A percentile compares a stretch with the other conserved stretches of the same genome.
Conservation (phyloP, 30 jellyfish, hydroid and myxozoan species). For the Pelagia noctiluca region DNA sequence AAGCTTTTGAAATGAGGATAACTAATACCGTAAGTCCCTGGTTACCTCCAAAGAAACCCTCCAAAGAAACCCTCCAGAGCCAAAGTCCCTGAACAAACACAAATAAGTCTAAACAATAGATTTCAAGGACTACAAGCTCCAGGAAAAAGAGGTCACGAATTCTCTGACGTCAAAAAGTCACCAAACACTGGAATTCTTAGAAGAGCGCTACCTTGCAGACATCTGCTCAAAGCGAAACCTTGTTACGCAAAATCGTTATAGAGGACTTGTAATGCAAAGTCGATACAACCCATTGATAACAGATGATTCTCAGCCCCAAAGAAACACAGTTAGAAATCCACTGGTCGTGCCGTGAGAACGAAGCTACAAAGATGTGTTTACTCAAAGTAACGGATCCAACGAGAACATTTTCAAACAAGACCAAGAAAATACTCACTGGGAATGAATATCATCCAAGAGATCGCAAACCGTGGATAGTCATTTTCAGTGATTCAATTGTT, state of each 20-base stretch:
- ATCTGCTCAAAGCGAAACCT: neutral
- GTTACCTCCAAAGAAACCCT: neutral
- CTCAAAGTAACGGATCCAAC: constrained; percentile 2
- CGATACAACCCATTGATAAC: neutral
- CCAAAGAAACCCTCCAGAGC: constrained; percentile 7
- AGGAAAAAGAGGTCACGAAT: constrained; percentile 1
- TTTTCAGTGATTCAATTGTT: neutral
- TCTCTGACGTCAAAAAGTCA: constrained; percentile 2
- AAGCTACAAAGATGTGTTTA: neutral
- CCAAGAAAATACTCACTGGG: constrained; percentile 6
- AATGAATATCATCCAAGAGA: constrained; percentile 2
- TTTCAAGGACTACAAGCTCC: constrained; percentile 6
- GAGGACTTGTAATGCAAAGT: neutral
- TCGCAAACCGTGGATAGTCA: constrained; percentile 5
- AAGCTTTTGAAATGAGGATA: neutral
- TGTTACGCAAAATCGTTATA: neutral
- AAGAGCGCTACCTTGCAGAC: neutral
- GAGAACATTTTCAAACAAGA: neutral
- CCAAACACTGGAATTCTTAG: neutral
- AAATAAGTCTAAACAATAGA: neutral
- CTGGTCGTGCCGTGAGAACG: neutral
- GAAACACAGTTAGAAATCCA: constrained; percentile 3
- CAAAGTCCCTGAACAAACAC: neutral
- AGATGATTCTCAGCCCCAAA: neutral
- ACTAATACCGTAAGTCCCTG: neutral